Percentiles rank a stretch among this genome's conserved stretches.
These are phyloP conservation scores for Ornithoptera alexandrae DNA, from an alignment of 2,888 invertebrate species.

Conservation along the genomic window DNA sequence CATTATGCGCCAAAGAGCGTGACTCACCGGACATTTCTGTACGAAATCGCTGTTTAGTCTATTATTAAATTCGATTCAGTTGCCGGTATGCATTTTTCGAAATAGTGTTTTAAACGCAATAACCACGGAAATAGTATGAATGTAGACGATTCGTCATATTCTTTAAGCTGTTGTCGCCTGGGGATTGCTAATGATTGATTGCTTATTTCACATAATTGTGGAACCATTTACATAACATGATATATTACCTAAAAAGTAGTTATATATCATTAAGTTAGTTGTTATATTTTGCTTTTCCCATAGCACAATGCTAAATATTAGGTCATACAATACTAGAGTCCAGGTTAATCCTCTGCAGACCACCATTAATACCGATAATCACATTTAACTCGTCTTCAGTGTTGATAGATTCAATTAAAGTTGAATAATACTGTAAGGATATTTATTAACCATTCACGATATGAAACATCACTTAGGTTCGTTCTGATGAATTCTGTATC, in stretches of 20 bases:
- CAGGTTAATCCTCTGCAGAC: background rate
- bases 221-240: background rate
- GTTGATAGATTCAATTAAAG: too few species aligned
- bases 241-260: background rate
- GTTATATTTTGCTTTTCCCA: background rate
- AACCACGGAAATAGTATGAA: background rate
- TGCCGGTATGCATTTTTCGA: slow-evolving; percentile 24
- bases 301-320: background rate
- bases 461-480: too few species aligned
- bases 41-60: slow-evolving; percentile 14
- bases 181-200: slow-evolving; percentile 18
- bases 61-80: slow-evolving; percentile 24
- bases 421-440: too few species aligned
- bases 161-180: slow-evolving; percentile 8
- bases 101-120: slow-evolving; percentile 10
- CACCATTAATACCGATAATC: too few species aligned
- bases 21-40: slow-evolving; percentile 27
- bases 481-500: too few species aligned
- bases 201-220: background rate
- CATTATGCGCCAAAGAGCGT: slow-evolving; percentile 22
- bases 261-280: too few species aligned
- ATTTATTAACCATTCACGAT: too few species aligned
- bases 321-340: background rate
- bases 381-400: too few species aligned
- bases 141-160: slow-evolving; percentile 18